phyloP scores from a whole-genome alignment of 1,140 invertebrate species.

The Magallana gigas region DNA sequence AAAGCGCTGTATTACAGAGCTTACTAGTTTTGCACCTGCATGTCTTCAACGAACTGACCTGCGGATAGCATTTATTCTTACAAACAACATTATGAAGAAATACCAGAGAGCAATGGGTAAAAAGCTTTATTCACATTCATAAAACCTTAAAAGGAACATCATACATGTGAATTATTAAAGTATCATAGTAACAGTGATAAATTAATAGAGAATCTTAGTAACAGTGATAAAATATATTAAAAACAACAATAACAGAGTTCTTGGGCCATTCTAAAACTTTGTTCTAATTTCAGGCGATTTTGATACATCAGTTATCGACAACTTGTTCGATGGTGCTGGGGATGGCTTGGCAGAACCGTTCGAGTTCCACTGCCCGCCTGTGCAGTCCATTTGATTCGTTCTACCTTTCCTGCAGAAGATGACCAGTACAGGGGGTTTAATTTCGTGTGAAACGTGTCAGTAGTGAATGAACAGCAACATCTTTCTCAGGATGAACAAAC shows the following conservation, averaged over 20 bases:
- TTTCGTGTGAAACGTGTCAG: not conserved
- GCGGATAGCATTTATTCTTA: not conserved
- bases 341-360: constrained; percentile 13
- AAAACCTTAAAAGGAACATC: too few relatives aligned
- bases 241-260: too few relatives aligned
- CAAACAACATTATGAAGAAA: constrained; percentile 24
- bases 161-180: too few relatives aligned
- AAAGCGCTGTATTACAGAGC: constrained; percentile 8
- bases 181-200: too few relatives aligned
- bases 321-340: constrained; percentile 46
- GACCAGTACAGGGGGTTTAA: not conserved
- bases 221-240: too few relatives aligned
- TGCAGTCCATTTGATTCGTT: constrained; percentile 27
- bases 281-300: constrained; percentile 39
- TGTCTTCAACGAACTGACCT: not conserved
- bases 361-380: constrained; percentile 44
- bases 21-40: not conserved
- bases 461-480: not conserved
- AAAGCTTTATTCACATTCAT: too few relatives aligned
- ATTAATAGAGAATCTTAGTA: too few relatives aligned
- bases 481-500: constrained; percentile 12
- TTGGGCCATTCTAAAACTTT: too few relatives aligned
- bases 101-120: not conserved
- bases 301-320: constrained; percentile 45
- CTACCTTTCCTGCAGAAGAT: constrained; percentile 37